Base-by-base conservation (phyloP, 2,113 vertebrate genomes). In the Anoplopoma fimbria region DNA sequence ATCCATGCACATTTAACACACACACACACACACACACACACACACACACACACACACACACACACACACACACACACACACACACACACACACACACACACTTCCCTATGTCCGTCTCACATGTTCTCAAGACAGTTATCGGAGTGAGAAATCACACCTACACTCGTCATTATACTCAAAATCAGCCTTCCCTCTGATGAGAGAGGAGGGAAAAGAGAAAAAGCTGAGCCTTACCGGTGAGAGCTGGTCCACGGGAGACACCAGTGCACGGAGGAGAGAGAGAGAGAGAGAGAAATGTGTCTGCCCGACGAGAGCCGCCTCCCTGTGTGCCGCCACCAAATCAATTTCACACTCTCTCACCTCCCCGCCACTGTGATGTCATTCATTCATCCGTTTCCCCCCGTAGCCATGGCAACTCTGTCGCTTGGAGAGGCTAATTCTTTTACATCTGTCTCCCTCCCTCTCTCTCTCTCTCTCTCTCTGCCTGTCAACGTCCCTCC, bases 281-380 rank as follows among this genome's bases (percentile, higher is more conserved):
- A 95, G 14, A 69, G 70, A 77, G 67, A 92, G 91, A 89, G 91
- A 94, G 92, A 95, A 95, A 94, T 94, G 95, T 93, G 93, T 88
- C 93, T 93, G 86, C 78, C 91, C 87, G 87, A 76, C 23, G 62
- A 88, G 82, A 78, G 85, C 67, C 73, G 67, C 84, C 88, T 86
- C 89, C 92, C 92, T 81, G 92, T 92, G 95, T 95, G 88, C 94
- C 93, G 92, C 95, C 93, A 94, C 92, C 91, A 95, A 98, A 98
- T 96, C 96, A 96, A 97, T 98, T 97, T 99, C 97, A 97, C 97
- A 98, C 96, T 97, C 95, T 91, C 94, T 95, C 96, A 96, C 96
- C 95, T 97, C 96, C 94, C 92, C 92, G 91, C 93, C 93, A 93
- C 94, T 93, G 94, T 94, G 95, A 97, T 96, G 96, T 96, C 96